Percentiles rank a stretch among this genome's conserved stretches.
Evolutionary conservation across 2,113 vertebrate genomes (phyloP).

Genomic region (Cochlearius cochlearius): DNA sequence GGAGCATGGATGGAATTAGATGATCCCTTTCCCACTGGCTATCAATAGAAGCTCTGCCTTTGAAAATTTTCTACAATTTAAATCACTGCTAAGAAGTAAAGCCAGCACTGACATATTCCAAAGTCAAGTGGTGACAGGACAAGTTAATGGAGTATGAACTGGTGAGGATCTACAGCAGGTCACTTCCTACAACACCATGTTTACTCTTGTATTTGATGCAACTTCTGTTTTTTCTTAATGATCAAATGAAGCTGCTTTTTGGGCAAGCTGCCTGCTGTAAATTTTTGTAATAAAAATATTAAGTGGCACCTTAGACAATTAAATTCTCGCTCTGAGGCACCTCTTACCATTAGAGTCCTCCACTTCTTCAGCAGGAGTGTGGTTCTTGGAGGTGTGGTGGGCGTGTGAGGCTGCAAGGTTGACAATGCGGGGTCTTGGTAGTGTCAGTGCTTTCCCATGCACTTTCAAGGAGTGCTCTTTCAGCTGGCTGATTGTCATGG

Average conservation of each 20-base stretch:
- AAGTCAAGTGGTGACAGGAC: not conserved
- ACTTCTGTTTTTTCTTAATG: not conserved
- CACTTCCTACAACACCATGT: not conserved
- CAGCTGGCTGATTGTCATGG: slow-evolving; percentile 95
- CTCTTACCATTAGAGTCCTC: slow-evolving; percentile 84
- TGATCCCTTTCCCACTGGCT: not conserved
- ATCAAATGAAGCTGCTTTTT: not conserved
- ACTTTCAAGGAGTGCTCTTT: slow-evolving; percentile 95
- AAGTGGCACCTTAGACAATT: slow-evolving; percentile 57
- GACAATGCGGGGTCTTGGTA: slow-evolving; percentile 87
- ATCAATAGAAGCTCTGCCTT: not conserved
- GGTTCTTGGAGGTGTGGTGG: slow-evolving; percentile 77
- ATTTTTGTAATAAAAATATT: not conserved
- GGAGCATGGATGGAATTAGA: not conserved
- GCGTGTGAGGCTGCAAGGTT: slow-evolving; percentile 82
- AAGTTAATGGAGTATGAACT: not conserved
- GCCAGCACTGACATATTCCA: not conserved
- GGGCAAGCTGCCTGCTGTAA: not conserved
- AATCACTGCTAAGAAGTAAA: not conserved
- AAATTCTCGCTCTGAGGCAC: slow-evolving; percentile 36
- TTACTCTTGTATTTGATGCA: not conserved
- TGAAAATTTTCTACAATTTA: not conserved
- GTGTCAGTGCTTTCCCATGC: slow-evolving; percentile 92
- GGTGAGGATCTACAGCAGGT: not conserved
- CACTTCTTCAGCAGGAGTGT: slow-evolving; percentile 73